Evolutionary conservation across 2,113 vertebrate species (phyloP).

Genomic region (Amia ocellicauda): DNA sequence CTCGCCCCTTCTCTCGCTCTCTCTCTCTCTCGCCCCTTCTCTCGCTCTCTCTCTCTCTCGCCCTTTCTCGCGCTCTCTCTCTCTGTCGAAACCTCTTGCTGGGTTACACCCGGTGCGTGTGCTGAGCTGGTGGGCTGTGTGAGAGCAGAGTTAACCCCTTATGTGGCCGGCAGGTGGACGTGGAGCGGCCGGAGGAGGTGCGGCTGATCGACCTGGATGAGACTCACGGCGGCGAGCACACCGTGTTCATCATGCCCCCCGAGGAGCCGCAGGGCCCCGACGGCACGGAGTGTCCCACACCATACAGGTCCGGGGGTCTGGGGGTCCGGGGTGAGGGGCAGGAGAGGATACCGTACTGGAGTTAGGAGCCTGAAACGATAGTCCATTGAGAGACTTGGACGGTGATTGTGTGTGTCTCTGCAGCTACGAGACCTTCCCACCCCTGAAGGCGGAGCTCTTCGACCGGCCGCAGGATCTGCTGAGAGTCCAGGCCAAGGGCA

Average conservation of each 20-base stretch:
- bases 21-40: neutral
- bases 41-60: no score
- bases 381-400: no score
- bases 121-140: no score
- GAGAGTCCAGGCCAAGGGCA: conserved; percentile 70
- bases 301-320: conserved; percentile 66
- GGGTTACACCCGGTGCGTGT: no score
- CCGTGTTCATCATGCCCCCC: conserved; percentile 88
- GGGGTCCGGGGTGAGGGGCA: no score
- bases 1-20: neutral
- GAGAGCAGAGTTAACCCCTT: neutral
- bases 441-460: conserved; percentile 73
- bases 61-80: no score
- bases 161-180: conserved; percentile 69
- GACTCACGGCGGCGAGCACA: conserved; percentile 81
- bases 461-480: conserved; percentile 78
- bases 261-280: conserved; percentile 75
- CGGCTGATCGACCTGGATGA: conserved; percentile 83
- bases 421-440: conserved; percentile 86
- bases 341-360: no score
- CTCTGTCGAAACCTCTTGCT: no score
- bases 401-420: neutral
- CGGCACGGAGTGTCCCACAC: conserved; percentile 65
- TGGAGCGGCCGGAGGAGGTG: conserved; percentile 78
- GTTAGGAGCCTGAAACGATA: no score